phyloP scores from a whole-genome alignment of 1,140 invertebrate genomes.

The Rhyacophila brunnea region DNA sequence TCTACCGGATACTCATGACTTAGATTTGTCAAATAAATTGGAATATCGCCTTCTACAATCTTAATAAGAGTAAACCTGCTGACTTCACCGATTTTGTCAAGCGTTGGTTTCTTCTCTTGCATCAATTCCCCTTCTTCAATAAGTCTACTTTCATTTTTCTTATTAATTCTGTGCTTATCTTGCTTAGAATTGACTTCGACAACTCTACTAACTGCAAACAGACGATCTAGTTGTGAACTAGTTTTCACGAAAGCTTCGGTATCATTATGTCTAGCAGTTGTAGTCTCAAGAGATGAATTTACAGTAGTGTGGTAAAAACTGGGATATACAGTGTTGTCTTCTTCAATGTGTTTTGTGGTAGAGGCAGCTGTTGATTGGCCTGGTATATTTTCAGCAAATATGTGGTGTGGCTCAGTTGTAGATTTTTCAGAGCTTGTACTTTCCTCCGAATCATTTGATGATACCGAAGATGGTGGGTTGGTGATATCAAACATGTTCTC shows the following conservation, averaged over 20 bases:
- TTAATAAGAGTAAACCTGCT: slow-evolving; percentile 65
- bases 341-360: slow-evolving; percentile 12
- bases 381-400: slow-evolving; percentile 50
- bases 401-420: slow-evolving; percentile 51
- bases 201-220: slow-evolving; percentile 65
- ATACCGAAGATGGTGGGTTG: neutral
- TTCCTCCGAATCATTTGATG: slow-evolving; percentile 38
- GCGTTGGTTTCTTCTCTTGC: slow-evolving; percentile 56
- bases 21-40: slow-evolving; percentile 52
- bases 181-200: slow-evolving; percentile 64
- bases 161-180: slow-evolving; percentile 56
- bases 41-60: slow-evolving; percentile 58
- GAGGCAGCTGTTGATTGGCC: slow-evolving; percentile 1
- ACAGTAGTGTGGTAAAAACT: slow-evolving; percentile 10
- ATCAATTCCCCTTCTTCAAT: slow-evolving; percentile 52
- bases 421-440: slow-evolving; percentile 42
- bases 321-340: slow-evolving; percentile 17
- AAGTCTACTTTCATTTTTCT: slow-evolving; percentile 56
- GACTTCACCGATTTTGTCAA: slow-evolving; percentile 65
- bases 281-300: neutral
- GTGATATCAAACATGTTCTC: neutral
- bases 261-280: slow-evolving; percentile 13
- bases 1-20: slow-evolving; percentile 53
- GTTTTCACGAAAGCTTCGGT: slow-evolving; percentile 17
- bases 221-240: slow-evolving; percentile 51